These are phyloP conservation scores for Lepidochitona cinerea DNA, from an alignment of 2,888 invertebrate genomes.

Conservation along the genomic window DNA sequence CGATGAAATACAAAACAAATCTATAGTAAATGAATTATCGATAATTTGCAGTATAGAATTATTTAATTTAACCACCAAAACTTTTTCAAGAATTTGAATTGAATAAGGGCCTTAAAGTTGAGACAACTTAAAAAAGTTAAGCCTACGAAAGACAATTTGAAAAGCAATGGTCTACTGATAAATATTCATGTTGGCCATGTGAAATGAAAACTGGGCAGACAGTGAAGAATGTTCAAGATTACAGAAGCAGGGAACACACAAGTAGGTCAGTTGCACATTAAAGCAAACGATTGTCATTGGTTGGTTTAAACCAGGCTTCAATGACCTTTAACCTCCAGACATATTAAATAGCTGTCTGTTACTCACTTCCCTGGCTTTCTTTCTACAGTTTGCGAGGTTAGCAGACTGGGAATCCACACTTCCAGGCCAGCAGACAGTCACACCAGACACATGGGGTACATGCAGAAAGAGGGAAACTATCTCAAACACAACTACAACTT, in stretches of 20 bases:
- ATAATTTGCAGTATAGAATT: too few species aligned
- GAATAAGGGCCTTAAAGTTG: too few species aligned
- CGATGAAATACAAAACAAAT: too few species aligned
- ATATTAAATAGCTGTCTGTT: conserved; percentile 9
- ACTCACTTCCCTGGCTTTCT: conserved; percentile 1
- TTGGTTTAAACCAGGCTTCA: background rate
- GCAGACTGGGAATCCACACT: background rate
- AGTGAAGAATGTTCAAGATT: background rate
- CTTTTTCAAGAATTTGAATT: too few species aligned
- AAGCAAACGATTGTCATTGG: background rate
- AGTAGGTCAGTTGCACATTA: background rate
- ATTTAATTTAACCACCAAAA: too few species aligned
- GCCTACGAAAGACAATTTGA: too few species aligned
- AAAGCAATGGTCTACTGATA: too few species aligned
- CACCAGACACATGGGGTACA: background rate
- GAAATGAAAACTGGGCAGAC: background rate
- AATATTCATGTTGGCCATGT: too few species aligned
- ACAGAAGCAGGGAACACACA: background rate
- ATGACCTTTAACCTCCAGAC: conserved; percentile 2
- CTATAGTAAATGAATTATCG: too few species aligned
- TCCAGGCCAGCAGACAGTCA: background rate
- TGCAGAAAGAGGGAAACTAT: background rate
- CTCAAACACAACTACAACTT: background rate
- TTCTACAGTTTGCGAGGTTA: background rate
- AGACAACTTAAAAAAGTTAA: too few species aligned